Base-by-base conservation (phyloP, 53 echinoderm and acorn worm species). In the Patiria pectinifera region DNA sequence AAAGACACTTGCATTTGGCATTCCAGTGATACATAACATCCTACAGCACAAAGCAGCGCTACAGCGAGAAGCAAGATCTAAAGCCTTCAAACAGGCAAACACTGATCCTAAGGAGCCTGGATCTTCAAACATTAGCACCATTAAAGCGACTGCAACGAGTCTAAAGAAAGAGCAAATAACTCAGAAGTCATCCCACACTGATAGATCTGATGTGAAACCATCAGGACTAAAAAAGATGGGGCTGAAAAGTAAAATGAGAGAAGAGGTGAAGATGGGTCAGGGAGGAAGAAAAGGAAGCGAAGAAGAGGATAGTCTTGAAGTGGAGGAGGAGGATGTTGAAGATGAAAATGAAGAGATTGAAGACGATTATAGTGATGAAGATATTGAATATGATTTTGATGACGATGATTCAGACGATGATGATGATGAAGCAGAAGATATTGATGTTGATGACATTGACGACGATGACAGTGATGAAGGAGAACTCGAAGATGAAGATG, bases 1-100 rank as follows among this genome's bases (percentile, higher is more conserved):
- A 13, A 98, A 98, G 87, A 98, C 98, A 10, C 83, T 98, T 7
- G 98, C 98, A 24, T 98, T 98, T 92, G 96, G 96, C 12, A 96
- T 98, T 84, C 98, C 98, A 4, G 85, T 98, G 5, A 82, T 98
- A 21, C 91, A 95, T 76, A 85, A 85, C 15, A 87, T 96, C 49
- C 91, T 97, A n/a, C 86, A 88, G 61, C 62, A 88, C 66, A 78
- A 80, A 78, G 87, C 84, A 60, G 87, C 79, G 48, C 18, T 13
- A 62, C 8, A 62, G 13, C 76, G 83, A 69, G 86, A 83, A 69
- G 76, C 69, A 11, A 79, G 83, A 61, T 70, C 86, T 9, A 49
- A 47, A 14, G 81, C 86, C 18, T 76, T 61, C 78, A 87, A 62
- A 59, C 15, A 60, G 62, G 84, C 91, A 18, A 91, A 84, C 72